Percentiles rank a stretch among this genome's conserved stretches.
These are phyloP conservation scores for Sisor rabdophorus DNA, from an alignment of 2,113 vertebrate species.

Conservation along the genomic window DNA sequence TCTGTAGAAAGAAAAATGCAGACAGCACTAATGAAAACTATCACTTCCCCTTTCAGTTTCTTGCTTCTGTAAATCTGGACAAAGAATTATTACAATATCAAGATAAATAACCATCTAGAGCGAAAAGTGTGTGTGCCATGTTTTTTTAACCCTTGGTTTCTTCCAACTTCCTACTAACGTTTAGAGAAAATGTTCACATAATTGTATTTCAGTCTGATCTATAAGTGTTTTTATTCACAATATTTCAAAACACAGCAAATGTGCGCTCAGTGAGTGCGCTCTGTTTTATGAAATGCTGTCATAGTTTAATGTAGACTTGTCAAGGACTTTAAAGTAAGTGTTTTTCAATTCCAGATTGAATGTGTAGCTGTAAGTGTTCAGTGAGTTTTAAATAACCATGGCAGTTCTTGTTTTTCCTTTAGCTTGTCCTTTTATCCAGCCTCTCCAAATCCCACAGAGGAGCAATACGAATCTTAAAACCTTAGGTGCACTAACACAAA, in stretches of 20 bases:
- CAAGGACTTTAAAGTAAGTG: slow-evolving; percentile 3
- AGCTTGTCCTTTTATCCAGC: slow-evolving; percentile 28
- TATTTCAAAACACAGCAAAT: slow-evolving; percentile 1
- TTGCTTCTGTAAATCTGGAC: slow-evolving; percentile 40
- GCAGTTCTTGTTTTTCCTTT: background rate
- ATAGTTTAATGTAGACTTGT: slow-evolving; percentile 16
- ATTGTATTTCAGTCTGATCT: background rate
- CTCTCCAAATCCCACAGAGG: slow-evolving; percentile 30
- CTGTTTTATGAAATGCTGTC: background rate
- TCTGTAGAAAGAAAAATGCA: background rate
- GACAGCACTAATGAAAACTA: slow-evolving; percentile 31
- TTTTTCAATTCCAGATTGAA: background rate
- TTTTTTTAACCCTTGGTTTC: background rate
- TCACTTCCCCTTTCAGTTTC: slow-evolving; percentile 30
- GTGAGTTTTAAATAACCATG: slow-evolving; percentile 10
- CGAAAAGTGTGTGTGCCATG: slow-evolving; percentile 20
- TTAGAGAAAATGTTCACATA: background rate
- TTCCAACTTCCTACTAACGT: background rate
- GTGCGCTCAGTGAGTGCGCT: background rate
- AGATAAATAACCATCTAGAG: slow-evolving; percentile 51
- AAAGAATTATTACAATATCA: slow-evolving; percentile 25
- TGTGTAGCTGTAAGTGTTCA: background rate
- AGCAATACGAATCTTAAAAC: slow-evolving; percentile 24
- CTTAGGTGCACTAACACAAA: slow-evolving; percentile 34
- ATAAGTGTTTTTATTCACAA: background rate